Evolutionary conservation across 2,797 vertebrate genomes (phyloP), one percentile per base, ranked within the genome.

Genomic region (Chelon auratus): DNA sequence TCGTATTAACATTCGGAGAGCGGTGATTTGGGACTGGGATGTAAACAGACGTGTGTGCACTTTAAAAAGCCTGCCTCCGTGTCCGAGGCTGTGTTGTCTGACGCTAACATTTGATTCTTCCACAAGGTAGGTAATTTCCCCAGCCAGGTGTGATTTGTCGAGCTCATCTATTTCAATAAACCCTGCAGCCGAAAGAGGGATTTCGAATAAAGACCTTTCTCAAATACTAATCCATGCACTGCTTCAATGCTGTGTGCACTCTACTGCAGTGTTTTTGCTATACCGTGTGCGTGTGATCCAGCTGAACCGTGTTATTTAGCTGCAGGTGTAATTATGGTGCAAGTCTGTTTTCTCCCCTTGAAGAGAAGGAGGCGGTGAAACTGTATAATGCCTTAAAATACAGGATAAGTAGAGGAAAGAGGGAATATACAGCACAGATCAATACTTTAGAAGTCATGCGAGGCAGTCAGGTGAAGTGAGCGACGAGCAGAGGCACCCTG

Each of bases 401-500:
- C 24, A 11, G 22, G 33, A 57, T 59, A 50, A 52, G 14, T 20
- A 22, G 37, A n/a, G 39, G 39, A 57, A 33, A 26, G 22, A 52
- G 20, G 24, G 30, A 50, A 33, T 22, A 14, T 18, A 30, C 5
- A 65, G 40, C 55, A 62, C 30, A 62, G 33, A 62, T 58, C 36
- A 54, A 17, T 22, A 15, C 45, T 22, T 43, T 10, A 55, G 15
- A 65, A 73, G 58, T 62, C 51, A 72, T 57, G 75, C 42, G 68
- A 48, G 20, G 62, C 42, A 60, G 42, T 64, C 43, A 53, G 63
- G 18, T 30, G 40, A 56, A n/a, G 26, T 52, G 57, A 72, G 37
- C n/a, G 10, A 54, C 48, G 52, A 68, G 55, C 48, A 52, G n/a
- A 52, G 65, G 42, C 43, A 68, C 43, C 51, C 55, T 36, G 39